Evolutionary conservation across 2,888 invertebrate genomes (phyloP), one percentile per base, ranked within the genome.

Genomic region (Tyria jacobaeae): DNA sequence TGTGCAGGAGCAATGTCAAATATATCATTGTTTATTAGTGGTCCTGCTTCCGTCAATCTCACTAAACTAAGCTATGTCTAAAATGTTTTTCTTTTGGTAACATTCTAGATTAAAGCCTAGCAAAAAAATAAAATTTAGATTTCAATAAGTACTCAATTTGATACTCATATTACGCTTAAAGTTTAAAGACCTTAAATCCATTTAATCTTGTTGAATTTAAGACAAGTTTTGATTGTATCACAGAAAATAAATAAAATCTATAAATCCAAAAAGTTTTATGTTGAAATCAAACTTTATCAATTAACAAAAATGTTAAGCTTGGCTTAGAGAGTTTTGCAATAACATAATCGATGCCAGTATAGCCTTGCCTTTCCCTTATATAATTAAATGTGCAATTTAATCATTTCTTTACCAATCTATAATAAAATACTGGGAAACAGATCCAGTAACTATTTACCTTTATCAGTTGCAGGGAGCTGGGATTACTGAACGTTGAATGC

Each of bases 361-460:
- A 15, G 21, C 12, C 10, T 44, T 21, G 21, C 12, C n/a, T n/a
- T n/a, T 21, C 3, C 9, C 17, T 41, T 41, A 9, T 21, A 57
- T 41, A 60, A 63, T 57, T 60, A 25, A 70, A 44, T 47, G 27
- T 25, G 17, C 34, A n/a, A 48, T 47, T 35, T 47, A 57, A 52
- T 63, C 47, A 71, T 66, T 63, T 53, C 58, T 54, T 53, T 4
- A 21, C 24, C 17, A 21, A 31, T 31, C 15, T n/a, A 35, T 44
- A 44, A 52, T 44, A 24, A 47, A 31, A 24, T 35, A 34, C 35
- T 14, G n/a, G 15, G n/a, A 21, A 44, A 31, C 25, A 31, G 17
- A 47, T 35, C 17, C 24, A 25, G 7, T 17, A 4, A 51, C 41
- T 31, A 27, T 27, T 39, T 15, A 27, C 39, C 25, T 31, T 39